phyloP scores from a whole-genome alignment of 2,113 vertebrate genomes.

The Phylloscopus trochiloides region DNA sequence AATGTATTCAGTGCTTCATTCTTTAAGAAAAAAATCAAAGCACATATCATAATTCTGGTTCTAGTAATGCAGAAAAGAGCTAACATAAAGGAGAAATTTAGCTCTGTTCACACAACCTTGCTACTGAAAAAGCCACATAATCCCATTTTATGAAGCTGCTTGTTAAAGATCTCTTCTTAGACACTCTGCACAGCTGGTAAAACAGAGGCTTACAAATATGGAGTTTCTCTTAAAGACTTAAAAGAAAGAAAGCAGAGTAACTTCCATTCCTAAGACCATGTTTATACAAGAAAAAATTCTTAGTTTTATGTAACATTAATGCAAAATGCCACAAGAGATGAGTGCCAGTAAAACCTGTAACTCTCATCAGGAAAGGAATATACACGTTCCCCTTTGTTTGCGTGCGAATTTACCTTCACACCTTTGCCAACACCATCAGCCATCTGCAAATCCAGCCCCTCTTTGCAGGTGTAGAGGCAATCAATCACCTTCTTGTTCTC shows the following conservation, averaged over 20 bases:
- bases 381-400: accelerated
- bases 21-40: background rate
- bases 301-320: background rate
- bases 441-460: constrained; percentile 89
- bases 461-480: constrained; percentile 97
- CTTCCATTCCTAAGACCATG: background rate
- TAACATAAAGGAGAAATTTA: background rate
- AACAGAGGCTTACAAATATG: background rate
- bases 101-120: background rate
- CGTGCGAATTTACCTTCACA: constrained; percentile 81
- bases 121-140: background rate
- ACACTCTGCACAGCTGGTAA: background rate
- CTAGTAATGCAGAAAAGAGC: background rate
- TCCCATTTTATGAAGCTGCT: background rate
- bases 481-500: constrained; percentile 97
- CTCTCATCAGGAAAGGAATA: background rate
- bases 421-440: constrained; percentile 80
- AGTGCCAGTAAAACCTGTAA: background rate
- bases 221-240: background rate
- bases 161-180: background rate
- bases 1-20: background rate
- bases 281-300: background rate
- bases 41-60: background rate
- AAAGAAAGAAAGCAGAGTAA: background rate
- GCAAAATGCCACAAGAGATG: background rate